phyloP scores from a whole-genome alignment of 2,888 invertebrate species.

The Neocrepidodera transversa region DNA sequence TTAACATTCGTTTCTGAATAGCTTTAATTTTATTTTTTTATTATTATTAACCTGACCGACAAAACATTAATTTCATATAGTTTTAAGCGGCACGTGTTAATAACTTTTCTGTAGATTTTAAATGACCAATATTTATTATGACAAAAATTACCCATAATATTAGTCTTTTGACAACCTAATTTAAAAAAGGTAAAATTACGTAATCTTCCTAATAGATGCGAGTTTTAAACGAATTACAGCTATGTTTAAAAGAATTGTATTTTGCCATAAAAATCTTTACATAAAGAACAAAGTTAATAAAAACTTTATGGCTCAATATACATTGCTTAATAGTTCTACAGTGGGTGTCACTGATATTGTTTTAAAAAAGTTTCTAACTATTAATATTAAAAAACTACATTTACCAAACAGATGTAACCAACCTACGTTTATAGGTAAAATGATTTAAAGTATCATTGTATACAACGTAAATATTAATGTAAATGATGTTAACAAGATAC shows the following conservation, averaged over 20 bases:
- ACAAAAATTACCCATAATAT: not conserved
- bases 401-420: not conserved
- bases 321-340: not conserved
- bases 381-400: not conserved
- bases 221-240: not conserved
- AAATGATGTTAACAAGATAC: not conserved
- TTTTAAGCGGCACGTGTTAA: not conserved
- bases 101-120: not conserved
- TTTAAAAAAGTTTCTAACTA: not conserved
- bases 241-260: not conserved
- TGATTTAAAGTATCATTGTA: not conserved
- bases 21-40: no score
- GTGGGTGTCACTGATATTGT: not conserved
- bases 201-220: not conserved
- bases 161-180: not conserved
- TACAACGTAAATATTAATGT: conserved; percentile 8
- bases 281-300: not conserved
- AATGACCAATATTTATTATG: not conserved
- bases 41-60: no score
- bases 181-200: not conserved
- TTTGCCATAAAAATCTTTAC: not conserved
- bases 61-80: no score
- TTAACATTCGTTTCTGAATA: no score
- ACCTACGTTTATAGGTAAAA: not conserved
- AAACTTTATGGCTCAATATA: not conserved